These are phyloP conservation scores for Blomia tropicalis DNA, from an alignment of 2,888 invertebrate genomes.

Conservation along the genomic window DNA sequence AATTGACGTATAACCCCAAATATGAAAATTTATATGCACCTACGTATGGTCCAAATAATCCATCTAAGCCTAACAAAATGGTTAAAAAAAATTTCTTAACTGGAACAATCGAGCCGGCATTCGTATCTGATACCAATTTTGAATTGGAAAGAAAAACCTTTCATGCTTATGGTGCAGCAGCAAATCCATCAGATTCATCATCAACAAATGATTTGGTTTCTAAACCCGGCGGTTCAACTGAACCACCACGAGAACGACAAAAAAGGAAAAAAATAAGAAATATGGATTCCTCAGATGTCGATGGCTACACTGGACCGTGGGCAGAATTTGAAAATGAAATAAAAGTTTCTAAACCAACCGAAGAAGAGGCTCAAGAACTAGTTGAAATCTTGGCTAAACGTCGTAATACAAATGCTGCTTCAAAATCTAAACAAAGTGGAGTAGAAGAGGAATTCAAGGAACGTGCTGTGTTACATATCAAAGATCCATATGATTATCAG, in stretches of 20 bases:
- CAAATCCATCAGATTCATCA: constrained; percentile 20
- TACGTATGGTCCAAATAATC: constrained; percentile 71
- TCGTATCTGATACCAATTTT: constrained; percentile 90
- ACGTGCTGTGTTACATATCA: constrained; percentile 81
- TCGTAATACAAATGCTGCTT: not conserved
- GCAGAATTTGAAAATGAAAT: constrained; percentile 75
- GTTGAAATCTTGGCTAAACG: constrained; percentile 79
- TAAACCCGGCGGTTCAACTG: not conserved
- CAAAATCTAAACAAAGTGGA: constrained; percentile 44
- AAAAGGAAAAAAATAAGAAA: constrained; percentile 50
- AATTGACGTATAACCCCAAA: constrained; percentile 75
- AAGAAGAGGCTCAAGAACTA: constrained; percentile 76
- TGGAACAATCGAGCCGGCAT: constrained; percentile 84
- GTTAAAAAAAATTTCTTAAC: constrained; percentile 78
- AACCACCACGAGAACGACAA: not conserved
- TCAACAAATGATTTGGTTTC: not conserved
- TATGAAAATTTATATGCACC: constrained; percentile 88
- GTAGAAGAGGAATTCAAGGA: constrained; percentile 80
- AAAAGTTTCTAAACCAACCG: constrained; percentile 64
- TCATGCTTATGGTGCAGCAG: constrained; percentile 57
- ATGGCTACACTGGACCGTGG: constrained; percentile 95
- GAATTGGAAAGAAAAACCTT: constrained; percentile 90
- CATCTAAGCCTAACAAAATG: constrained; percentile 76
- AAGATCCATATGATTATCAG: constrained; percentile 85
- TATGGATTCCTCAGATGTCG: constrained; percentile 73